Evolutionary conservation across 2,113 vertebrate species (phyloP), one percentile per base, ranked within the genome.

Genomic region (Neodon shergylaensis): DNA sequence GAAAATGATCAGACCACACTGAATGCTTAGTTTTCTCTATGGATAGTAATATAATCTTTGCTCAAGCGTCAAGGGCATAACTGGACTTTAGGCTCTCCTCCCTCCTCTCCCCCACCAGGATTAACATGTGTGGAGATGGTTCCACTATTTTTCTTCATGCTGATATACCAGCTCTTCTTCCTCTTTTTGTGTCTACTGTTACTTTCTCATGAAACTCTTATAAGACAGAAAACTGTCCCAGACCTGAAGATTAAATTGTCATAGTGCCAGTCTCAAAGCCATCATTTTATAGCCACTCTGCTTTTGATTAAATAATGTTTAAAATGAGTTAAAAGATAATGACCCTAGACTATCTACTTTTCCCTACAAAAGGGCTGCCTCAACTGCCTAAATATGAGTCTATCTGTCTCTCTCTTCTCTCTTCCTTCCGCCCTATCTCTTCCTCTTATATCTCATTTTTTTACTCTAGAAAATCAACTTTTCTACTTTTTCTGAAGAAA

Each of bases 381-480:
- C 21, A 49, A 10, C 0, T 52, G 5, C 28, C 10, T 61, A 22
- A 49, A 11, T 78, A 26, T 42, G 54, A 76, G 8, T 49, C 13
- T 33, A 7, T 49, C 14, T 0, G 42, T 8, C 19, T 17, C 16
- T 66, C 16, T 73, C 70, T 0, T 33, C 24, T 19, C 8, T 58
- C 21, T 3, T 72, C 8, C 14, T 61, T 26, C 24, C 16, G 33
- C 63, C 63, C 39, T 42, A 7, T 19, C 44, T 77, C 39, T 44
- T 13, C 47, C 36, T 93, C 72, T 77, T 28, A 31, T 3, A 77
- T 70, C 58, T 86, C 63, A 39, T 26, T 33, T 77, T 95, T 65
- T 95, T 65, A 92, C 79, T 72, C 36, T 31, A 92, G 44, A 93
- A 86, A 94, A 94, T 7, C 52, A 2, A 78, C 11, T 33, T 79